Base-by-base conservation (phyloP, 2,113 vertebrate species). In the Indicator maculatus region DNA sequence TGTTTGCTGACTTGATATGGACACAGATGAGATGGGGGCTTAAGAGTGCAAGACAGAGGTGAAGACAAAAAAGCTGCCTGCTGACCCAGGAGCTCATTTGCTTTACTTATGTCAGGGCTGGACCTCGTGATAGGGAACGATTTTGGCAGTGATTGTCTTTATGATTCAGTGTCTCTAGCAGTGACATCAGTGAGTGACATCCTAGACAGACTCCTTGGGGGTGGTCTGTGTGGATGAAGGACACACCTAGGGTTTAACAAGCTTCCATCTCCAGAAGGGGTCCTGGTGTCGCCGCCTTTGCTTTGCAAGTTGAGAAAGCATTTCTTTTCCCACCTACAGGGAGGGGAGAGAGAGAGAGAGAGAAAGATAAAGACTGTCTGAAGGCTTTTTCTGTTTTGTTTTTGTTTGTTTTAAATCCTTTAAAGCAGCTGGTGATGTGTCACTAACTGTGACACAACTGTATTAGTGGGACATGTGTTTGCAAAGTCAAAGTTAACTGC, bases 211-310 rank as follows among this genome's bases (percentile, higher is more conserved):
- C 97, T 97, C 98, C 97, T 93, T 70, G 95, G 94, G 93, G 95
- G 89, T 96, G 94, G 93, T 92, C 97, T 92, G 95, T 77, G 94
- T 24, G 91, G 96, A 97, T 98, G 96, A 96, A 97, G 97, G 95
- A 97, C 98, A 97, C 93, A 96, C 94, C 96, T 96, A 97, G 97
- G 95, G 96, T 97, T 98, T 98, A 99, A 97, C 99, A 99, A 98
- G 99, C 99, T 98, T 99, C 99, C 99, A 99, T 99, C 98, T 99
- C 99, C 93, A 99, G 98, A 97, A 99, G 98, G 97, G 99, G 98
- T 97, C 98, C 99, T 88, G 98, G 98, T 98, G 99, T 98, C 95
- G 98, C 98, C 96, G 99, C 98, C 98, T 99, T 99, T 93, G 98
- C 98, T 98, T 99, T 99, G 98, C 99, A 99, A 76, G 99, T 98